Evolutionary conservation across 2,797 vertebrate genomes (phyloP).

Genomic region (Eospalax fontanierii): DNA sequence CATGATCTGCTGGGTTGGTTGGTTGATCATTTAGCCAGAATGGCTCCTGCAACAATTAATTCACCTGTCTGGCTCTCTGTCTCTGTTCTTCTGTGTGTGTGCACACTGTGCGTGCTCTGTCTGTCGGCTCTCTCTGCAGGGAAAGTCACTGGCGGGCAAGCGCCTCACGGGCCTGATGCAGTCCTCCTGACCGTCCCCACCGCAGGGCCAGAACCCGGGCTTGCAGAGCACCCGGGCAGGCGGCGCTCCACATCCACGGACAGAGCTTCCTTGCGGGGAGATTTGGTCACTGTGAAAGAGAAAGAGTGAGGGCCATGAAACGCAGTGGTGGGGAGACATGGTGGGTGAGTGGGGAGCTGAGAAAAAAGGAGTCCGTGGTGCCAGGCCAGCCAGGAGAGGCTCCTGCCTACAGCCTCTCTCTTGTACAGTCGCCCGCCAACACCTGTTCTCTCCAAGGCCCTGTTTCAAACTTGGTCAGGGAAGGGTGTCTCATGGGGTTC

Average conservation of each 20-base stretch:
- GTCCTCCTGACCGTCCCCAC: constrained; percentile 94
- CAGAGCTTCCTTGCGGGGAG: constrained; percentile 83
- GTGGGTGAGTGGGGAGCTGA: constrained; percentile 45
- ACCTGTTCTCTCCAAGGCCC: constrained; percentile 69
- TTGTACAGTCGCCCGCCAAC: constrained; percentile 80
- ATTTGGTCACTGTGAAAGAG: constrained; percentile 82
- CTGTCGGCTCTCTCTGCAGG: constrained; percentile 89
- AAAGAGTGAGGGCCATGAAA: constrained; percentile 69
- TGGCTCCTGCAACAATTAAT: constrained; percentile 57
- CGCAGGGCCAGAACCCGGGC: constrained; percentile 75
- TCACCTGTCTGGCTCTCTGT: constrained; percentile 82
- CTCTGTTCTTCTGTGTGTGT: constrained; percentile 70
- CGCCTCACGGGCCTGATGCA: constrained; percentile 98
- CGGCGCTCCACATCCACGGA: constrained; percentile 73
- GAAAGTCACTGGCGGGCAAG: constrained; percentile 97
- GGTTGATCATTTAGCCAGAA: not conserved
- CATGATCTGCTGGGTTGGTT: not conserved
- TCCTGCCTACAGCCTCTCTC: constrained; percentile 79
- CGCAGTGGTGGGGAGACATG: constrained; percentile 48
- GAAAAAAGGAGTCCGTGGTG: not conserved
- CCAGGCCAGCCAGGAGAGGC: constrained; percentile 50
- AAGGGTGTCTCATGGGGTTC: constrained; percentile 33
- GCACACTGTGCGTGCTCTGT: constrained; percentile 39
- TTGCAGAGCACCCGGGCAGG: constrained; percentile 71
- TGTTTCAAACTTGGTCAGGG: constrained; percentile 67